Base-by-base conservation (phyloP, 2,888 invertebrate genomes). In the Scaptomyza caliginosa region DNA sequence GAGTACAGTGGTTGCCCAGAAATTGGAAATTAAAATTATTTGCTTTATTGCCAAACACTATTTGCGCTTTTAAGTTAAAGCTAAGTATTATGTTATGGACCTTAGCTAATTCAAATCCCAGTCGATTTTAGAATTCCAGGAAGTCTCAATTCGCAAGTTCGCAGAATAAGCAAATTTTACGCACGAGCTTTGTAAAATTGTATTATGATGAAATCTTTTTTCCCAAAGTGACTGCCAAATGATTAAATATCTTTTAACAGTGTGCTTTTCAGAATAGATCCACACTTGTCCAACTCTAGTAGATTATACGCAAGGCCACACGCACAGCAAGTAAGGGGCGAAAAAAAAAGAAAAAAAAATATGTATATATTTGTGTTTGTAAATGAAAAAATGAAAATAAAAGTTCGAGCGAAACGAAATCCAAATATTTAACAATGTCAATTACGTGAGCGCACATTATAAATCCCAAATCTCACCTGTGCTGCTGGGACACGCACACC, bases 391-490 rank as follows among this genome's bases (percentile, higher is more conserved):
- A 23, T 5, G 4, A 56, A 59, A 42, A 21, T 17, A 23, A 64
- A 67, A 67, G 42, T 45, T 71, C 19, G 52, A 24, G 13, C 17
- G 23, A 58, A 74, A 30, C 56, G 56, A 67, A 85, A 79, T 83
- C 69, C 79, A 84, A 85, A 85, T 81, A 85, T 84, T 84, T 85
- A 85, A 85, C 84, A 83, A 79, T 83, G 84, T 81, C 84, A 84
- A 85, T 85, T 84, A 85, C 81, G 83, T 79, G 79, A 79, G 73
- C 85, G 83, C 78, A 82, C 82, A 84, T 84, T 82, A 82, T 82
- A 82, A 85, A 84, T 85, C 83, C 82, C 82, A 85, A 83, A 85
- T 78, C 85, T 84, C 83, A 84, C 83, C 83, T 84, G 82, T 80
- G 78, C 74, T 80, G 64, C 62, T 59, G 79, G 69, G 68, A 77